Base-by-base conservation (phyloP, 2,797 vertebrate genomes). In the Amazona finschi region DNA sequence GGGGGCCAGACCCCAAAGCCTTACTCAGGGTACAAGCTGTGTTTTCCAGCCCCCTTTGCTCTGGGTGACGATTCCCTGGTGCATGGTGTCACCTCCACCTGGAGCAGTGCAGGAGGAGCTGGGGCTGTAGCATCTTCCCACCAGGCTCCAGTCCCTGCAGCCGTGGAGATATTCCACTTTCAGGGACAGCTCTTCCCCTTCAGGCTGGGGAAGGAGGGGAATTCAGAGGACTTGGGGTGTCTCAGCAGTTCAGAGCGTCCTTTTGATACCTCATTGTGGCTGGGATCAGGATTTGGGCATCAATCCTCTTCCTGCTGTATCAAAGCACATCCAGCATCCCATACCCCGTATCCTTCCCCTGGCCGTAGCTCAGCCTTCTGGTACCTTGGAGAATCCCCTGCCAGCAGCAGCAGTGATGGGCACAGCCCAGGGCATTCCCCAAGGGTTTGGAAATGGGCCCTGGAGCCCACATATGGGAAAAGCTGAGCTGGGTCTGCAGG, bases 381-480 rank as follows among this genome's bases (percentile, higher is more conserved):
- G 30, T 11, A 4, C 81, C 24, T 75, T 9, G 3, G 66, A 39
- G 36, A 43, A 27, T 57, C 50, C 33, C 25, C 39, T 8, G 3
- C 15, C 27, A 17, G 38, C 72, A 50, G 55, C 78, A 69, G 58
- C 0, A 0, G 20, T 0, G 1, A 22, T 8, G 31, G 24, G 52
- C 72, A 20, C 36, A 44, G 66, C 58, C 46, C 72, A 24, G 80
- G 20, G 8, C 17, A 6, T 64, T 91, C 20, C 38, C 25, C 4
- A 11, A 22, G 57, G 47, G 16, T 57, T 67, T 38, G 19, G 76
- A 27, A 52, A 1, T n/a, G 49, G 43, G 30, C 7, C 33, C 20
- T 25, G 50, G 66, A 41, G 31, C 58, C 38, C 3, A 1, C 0
- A 2, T 1, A 1, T 4, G 1, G 28, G 47, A 47, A 13, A 33